Conservation (phyloP, 30 jellyfish, hydroid and myxozoan genomes). For the Aurelia coerulea region DNA sequence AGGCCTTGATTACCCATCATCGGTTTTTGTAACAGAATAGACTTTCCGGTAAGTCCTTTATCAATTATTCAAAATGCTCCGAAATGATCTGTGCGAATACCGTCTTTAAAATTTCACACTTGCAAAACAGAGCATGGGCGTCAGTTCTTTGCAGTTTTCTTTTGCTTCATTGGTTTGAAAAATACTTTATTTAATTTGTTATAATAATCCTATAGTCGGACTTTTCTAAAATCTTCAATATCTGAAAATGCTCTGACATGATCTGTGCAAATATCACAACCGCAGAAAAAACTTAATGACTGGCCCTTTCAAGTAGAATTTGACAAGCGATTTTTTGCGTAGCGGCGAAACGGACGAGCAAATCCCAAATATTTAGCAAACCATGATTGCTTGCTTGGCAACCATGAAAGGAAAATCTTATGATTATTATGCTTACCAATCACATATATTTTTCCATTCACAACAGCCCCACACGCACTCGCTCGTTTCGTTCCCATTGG, state of each 20-base stretch:
- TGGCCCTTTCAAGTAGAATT: too few species aligned
- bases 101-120: neutral
- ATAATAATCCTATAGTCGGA: too few species aligned
- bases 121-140: neutral
- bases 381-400: too few species aligned
- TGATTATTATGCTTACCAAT: slow-evolving; percentile 71
- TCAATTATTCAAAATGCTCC: slow-evolving; percentile 23
- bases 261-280: neutral
- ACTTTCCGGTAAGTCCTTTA: slow-evolving; percentile 41
- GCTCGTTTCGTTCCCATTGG: slow-evolving; percentile 97
- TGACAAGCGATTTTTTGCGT: too few species aligned
- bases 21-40: slow-evolving; percentile 29
- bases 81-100: slow-evolving; percentile 12
- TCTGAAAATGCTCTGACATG: slow-evolving; percentile 4
- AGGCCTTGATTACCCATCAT: slow-evolving; percentile 1
- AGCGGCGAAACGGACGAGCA: too few species aligned
- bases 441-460: slow-evolving; percentile 85
- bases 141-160: too few species aligned
- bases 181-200: too few species aligned
- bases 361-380: too few species aligned
- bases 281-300: too few species aligned
- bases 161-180: too few species aligned
- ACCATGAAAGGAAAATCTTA: too few species aligned
- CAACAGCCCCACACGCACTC: slow-evolving; percentile 99
- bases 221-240: neutral